A percentile compares a stretch with the other conserved stretches of the same genome.
Evolutionary conservation across 1,140 invertebrate species (phyloP).

Genomic region (Cephus cinctus): DNA sequence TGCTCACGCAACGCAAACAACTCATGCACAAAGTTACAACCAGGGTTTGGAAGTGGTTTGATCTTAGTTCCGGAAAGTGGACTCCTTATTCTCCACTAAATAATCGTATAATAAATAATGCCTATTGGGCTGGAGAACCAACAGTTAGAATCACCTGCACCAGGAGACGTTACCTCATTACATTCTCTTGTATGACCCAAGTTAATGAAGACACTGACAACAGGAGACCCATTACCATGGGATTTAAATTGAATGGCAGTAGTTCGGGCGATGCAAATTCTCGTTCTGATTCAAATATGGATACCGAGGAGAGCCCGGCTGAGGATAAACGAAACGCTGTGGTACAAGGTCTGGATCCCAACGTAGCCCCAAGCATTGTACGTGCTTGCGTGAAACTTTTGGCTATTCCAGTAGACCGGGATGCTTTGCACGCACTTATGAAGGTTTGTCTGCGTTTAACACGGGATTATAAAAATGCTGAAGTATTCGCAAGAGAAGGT

Average conservation of each 20-base stretch:
- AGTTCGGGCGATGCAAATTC: conserved; percentile 36
- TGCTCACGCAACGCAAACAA: conserved; percentile 69
- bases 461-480: conserved; percentile 72
- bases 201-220: conserved; percentile 82
- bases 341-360: conserved; percentile 47
- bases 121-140: conserved; percentile 76
- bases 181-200: conserved; percentile 82
- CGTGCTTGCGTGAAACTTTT: conserved; percentile 71
- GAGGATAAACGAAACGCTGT: conserved; percentile 42
- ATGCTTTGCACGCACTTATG: conserved; percentile 78
- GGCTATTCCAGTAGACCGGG: conserved; percentile 69
- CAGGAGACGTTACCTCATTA: conserved; percentile 75
- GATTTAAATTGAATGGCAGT: conserved; percentile 50
- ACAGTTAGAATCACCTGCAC: conserved; percentile 74
- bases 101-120: conserved; percentile 81
- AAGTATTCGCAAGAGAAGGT: conserved; percentile 72
- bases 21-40: conserved; percentile 68
- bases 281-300: conserved; percentile 48
- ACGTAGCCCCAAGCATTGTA: conserved; percentile 47
- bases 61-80: conserved; percentile 80
- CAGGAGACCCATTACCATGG: conserved; percentile 78
- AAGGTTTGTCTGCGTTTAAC: conserved; percentile 77
- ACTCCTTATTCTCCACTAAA: conserved; percentile 72
- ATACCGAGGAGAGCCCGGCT: conserved; percentile 41
- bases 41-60: conserved; percentile 84